Evolutionary conservation across 2,113 vertebrate genomes (phyloP).

Genomic region (Cyphomyrus discorhynchus): DNA sequence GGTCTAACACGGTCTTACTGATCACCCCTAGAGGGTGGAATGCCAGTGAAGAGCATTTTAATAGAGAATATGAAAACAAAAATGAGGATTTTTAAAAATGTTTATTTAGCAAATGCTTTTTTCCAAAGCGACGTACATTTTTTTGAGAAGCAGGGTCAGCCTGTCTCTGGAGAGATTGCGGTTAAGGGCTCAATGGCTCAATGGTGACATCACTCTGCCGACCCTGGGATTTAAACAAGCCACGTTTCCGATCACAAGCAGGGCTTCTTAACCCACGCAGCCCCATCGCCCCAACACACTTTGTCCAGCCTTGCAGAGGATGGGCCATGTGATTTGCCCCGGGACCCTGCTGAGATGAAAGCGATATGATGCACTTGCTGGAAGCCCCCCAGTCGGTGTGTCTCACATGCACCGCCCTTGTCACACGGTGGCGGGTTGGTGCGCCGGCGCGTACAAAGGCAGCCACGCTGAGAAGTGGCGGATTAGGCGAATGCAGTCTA

Average conservation of each 20-base stretch:
- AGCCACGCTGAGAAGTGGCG: conserved; percentile 31
- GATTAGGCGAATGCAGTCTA: conserved; percentile 44
- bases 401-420: neutral
- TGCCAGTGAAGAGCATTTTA: neutral
- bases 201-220: neutral
- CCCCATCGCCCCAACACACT: neutral
- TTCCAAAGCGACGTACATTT: neutral
- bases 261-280: neutral
- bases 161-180: neutral
- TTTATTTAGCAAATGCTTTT: neutral
- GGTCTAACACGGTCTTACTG: neutral
- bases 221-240: neutral
- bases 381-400: neutral
- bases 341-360: neutral
- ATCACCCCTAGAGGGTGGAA: neutral
- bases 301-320: neutral
- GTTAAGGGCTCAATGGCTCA: neutral
- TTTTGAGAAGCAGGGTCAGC: neutral
- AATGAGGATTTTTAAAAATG: neutral
- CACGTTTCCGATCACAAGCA: neutral
- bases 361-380: neutral
- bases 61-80: neutral
- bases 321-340: neutral
- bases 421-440: neutral
- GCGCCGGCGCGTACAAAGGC: conserved; percentile 28